Evolutionary conservation across 2,797 vertebrate species (phyloP), one percentile per base, ranked within the genome.

Genomic region (Adelosebastes latens): DNA sequence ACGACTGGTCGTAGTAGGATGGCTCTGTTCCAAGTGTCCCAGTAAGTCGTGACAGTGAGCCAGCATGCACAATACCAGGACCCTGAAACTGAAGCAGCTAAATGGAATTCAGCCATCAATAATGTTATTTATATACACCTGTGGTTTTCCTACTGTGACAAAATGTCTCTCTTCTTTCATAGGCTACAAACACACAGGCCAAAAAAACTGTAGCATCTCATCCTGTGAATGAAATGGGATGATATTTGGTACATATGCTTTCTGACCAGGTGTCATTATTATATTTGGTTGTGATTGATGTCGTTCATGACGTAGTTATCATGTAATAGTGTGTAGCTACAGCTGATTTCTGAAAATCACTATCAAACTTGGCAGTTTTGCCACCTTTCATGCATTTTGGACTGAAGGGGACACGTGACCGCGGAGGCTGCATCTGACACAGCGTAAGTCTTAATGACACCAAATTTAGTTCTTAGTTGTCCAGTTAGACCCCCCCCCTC

Each of bases 361-460:
- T 16, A 18, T 76, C 20, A 63, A 70, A 63, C 42, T 46, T 70
- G 8, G 18, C 8, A 1, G 2, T 52, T 24, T 75, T 63, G 36
- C 58, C n/a, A 55, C 12, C 49, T 84, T 79, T 61, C 25, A 64
- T 71, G 72, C 68, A 39, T 24, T 67, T 76, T 74, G 16, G 14
- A 76, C 66, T n/a, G 52, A 81, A 68, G 49, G 24, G 42, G 77
- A 58, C 25, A 64, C 24, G n/a, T 29, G 42, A 64, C 34, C 3
- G 3, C 61, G 67, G 71, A 78, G 20, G 49, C 73, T 71, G 36
- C 71, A 18, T 53, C 77, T 82, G 39, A 82, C 32, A 20, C 29
- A 53, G 42, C 16, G 85, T 88, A 83, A 88, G 87, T 91, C 36
- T 32, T n/a, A 4, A 52, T 63, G 27, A 49, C 7, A 6, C 12